Evolutionary conservation across 2,797 vertebrate species (phyloP).

Genomic region (Acipenser transmontanus): DNA sequence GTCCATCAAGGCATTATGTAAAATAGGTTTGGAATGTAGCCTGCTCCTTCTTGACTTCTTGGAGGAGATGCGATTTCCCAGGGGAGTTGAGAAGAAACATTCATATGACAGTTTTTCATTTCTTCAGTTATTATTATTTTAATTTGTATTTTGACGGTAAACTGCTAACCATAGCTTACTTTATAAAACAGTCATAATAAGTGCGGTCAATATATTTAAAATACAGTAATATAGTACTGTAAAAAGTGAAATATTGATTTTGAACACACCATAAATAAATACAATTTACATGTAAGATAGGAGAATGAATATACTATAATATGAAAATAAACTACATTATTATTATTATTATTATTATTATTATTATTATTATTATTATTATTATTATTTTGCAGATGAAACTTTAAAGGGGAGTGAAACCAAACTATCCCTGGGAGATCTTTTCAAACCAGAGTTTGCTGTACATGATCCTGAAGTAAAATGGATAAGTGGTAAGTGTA

Average conservation of each 20-base stretch:
- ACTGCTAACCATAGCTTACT: too few species aligned
- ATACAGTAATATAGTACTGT: too few species aligned
- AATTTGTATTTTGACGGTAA: too few species aligned
- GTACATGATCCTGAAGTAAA: constrained; percentile 81
- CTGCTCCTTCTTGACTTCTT: not conserved
- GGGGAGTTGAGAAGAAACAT: not conserved
- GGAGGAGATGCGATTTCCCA: not conserved
- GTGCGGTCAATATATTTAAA: too few species aligned
- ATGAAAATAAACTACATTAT: too few species aligned
- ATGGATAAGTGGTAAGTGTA: constrained; percentile 87
- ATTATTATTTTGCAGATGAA: constrained; percentile 69
- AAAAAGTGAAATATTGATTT: too few species aligned
- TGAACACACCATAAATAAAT: too few species aligned
- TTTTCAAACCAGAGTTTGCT: constrained; percentile 80
- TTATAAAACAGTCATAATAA: too few species aligned
- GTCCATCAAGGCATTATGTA: not conserved
- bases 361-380: not conserved
- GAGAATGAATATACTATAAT: too few species aligned
- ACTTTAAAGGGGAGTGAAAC: constrained; percentile 77
- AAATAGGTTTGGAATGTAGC: not conserved
- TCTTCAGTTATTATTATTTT: too few species aligned
- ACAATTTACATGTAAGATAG: too few species aligned
- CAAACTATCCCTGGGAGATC: constrained; percentile 82
- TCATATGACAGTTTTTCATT: not conserved
- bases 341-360: too few species aligned